phyloP scores from a whole-genome alignment of 2,888 invertebrate genomes.

The Eulithis testata region DNA sequence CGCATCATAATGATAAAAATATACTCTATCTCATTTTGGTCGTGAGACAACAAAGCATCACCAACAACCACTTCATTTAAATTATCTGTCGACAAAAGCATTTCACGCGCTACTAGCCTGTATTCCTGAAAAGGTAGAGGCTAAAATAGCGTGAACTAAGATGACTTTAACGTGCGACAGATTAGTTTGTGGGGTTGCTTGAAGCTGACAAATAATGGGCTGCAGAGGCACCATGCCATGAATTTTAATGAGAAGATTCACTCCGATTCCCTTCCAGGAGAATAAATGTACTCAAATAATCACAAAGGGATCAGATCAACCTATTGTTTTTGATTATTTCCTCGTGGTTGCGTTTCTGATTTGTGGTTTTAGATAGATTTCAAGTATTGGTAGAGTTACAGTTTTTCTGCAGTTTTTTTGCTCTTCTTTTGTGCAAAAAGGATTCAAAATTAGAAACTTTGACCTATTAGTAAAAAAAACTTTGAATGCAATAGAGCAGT shows the following conservation, averaged over 20 bases:
- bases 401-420: not conserved
- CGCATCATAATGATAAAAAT: conserved; percentile 27
- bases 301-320: conserved; percentile 56
- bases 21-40: conserved; percentile 38
- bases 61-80: conserved; percentile 44
- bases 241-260: conserved; percentile 65
- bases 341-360: conserved; percentile 12
- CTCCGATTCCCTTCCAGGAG: conserved; percentile 57
- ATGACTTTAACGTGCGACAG: conserved; percentile 41
- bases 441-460: no score
- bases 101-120: conserved; percentile 31
- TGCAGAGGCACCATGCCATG: conserved; percentile 57
- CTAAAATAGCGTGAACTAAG: conserved; percentile 32
- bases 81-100: conserved; percentile 37
- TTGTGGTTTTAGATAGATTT: conserved; percentile 13
- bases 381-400: not conserved
- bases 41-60: conserved; percentile 29
- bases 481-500: no score
- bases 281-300: conserved; percentile 56
- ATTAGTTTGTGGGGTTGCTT: conserved; percentile 47
- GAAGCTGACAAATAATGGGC: conserved; percentile 59
- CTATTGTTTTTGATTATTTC: conserved; percentile 28
- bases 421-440: no score
- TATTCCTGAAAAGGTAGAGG: conserved; percentile 26
- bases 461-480: no score